Conservation (phyloP, 2,888 invertebrate genomes). For the Dimorphilus gyrociliatus region DNA sequence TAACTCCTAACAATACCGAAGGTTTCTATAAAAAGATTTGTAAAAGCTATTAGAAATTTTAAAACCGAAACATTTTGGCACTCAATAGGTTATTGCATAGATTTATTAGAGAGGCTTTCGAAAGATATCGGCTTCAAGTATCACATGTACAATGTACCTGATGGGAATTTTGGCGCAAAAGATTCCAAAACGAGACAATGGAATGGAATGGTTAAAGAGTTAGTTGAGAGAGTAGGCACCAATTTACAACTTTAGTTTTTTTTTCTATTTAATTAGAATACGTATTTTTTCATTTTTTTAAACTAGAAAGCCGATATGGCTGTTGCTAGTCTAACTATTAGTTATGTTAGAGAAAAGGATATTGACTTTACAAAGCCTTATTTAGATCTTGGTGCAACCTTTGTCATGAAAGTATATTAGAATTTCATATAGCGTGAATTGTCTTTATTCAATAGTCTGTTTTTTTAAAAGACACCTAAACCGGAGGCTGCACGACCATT, state of each 20-base stretch:
- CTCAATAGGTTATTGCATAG: conserved; percentile 6
- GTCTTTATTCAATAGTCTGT: too few relatives aligned
- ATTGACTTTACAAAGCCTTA: conserved; percentile 8
- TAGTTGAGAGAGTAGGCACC: conserved; percentile 7
- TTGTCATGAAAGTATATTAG: conserved; percentile 7
- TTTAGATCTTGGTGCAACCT: conserved; percentile 7
- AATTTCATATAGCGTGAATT: neutral
- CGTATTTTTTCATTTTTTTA: too few relatives aligned
- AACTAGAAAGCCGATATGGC: conserved; percentile 9
- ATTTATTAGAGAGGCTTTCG: conserved; percentile 5
- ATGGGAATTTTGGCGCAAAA: conserved; percentile 6
- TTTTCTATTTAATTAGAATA: too few relatives aligned
- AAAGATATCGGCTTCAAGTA: conserved; percentile 6
- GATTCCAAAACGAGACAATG: conserved; percentile 6
- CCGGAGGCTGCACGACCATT: conserved; percentile 4
- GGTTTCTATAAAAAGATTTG: too few relatives aligned
- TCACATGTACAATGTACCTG: conserved; percentile 5
- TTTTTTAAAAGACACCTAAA: conserved; percentile 4
- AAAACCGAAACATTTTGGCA: too few relatives aligned
- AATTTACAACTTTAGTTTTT: too few relatives aligned
- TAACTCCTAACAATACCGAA: too few relatives aligned
- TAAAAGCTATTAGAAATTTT: too few relatives aligned
- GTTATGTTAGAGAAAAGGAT: conserved; percentile 6
- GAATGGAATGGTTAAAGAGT: conserved; percentile 7
- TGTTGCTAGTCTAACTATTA: conserved; percentile 6